Conservation (phyloP, 2,888 invertebrate genomes). For the Hybos culiciformis region DNA sequence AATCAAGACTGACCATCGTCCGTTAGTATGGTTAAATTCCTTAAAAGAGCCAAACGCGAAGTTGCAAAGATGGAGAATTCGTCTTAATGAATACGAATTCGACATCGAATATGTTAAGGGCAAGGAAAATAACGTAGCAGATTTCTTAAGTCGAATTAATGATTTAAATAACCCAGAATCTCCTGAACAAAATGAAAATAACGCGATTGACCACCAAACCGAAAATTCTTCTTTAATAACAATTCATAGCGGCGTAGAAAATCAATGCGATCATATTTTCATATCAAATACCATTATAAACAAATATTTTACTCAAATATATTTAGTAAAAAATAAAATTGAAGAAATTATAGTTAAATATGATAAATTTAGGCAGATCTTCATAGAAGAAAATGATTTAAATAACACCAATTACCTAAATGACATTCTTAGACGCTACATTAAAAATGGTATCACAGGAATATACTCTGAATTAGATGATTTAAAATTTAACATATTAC, state of each 20-base stretch:
- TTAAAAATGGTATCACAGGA: neutral
- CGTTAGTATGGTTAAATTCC: too few relatives aligned
- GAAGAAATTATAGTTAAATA: neutral
- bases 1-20: too few relatives aligned
- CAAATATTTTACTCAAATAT: neutral
- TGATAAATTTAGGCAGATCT: neutral
- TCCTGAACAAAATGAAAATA: too few relatives aligned
- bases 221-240: neutral
- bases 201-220: neutral
- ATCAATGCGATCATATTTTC: neutral
- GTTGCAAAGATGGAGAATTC: too few relatives aligned
- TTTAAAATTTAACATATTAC: neutral
- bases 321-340: neutral
- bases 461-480: neutral
- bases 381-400: neutral
- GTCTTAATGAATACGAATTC: too few relatives aligned
- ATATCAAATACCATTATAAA: neutral
- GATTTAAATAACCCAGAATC: neutral
- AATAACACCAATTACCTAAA: neutral
- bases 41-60: too few relatives aligned
- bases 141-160: neutral
- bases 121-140: neutral
- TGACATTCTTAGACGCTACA: neutral
- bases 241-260: neutral
- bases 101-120: constrained; percentile 1